Evolutionary conservation across 2,888 invertebrate genomes (phyloP).

Genomic region (Lissonota sp.): DNA sequence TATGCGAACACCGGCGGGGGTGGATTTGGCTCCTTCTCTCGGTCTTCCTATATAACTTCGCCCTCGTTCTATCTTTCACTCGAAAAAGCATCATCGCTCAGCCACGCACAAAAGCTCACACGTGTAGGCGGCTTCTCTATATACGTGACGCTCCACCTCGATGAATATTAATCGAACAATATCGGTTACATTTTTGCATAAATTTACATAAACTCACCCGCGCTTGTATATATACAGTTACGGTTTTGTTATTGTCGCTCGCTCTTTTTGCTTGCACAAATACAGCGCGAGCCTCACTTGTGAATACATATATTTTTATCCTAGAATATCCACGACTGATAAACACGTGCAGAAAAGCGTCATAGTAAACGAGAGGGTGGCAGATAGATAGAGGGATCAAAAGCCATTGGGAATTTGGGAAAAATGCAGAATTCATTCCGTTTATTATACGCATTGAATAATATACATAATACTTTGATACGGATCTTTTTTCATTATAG

Average conservation of each 20-base stretch:
- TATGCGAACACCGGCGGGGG: constrained; percentile 24
- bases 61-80: not conserved
- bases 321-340: constrained; percentile 37
- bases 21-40: constrained; percentile 37
- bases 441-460: not conserved
- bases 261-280: constrained; percentile 1
- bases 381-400: not conserved
- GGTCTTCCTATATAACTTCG: not conserved
- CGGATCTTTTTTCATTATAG: not conserved
- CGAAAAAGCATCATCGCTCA: constrained; percentile 22
- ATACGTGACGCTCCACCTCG: constrained; percentile 55
- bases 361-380: constrained; percentile 11
- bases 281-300: not conserved
- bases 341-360: constrained; percentile 36
- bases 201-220: constrained; percentile 73
- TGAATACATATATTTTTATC: constrained; percentile 10
- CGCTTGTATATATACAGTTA: constrained; percentile 26
- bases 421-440: not conserved
- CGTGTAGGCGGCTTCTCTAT: constrained; percentile 24
- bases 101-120: not conserved
- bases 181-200: constrained; percentile 78
- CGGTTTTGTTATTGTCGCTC: constrained; percentile 49
- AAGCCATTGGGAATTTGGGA: constrained; percentile 30
- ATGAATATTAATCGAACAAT: constrained; percentile 78
- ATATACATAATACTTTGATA: constrained; percentile 33